A percentile compares a stretch with the other conserved stretches of the same genome.
Conservation (phyloP, 2,113 vertebrate species). For the Menura novaehollandiae region DNA sequence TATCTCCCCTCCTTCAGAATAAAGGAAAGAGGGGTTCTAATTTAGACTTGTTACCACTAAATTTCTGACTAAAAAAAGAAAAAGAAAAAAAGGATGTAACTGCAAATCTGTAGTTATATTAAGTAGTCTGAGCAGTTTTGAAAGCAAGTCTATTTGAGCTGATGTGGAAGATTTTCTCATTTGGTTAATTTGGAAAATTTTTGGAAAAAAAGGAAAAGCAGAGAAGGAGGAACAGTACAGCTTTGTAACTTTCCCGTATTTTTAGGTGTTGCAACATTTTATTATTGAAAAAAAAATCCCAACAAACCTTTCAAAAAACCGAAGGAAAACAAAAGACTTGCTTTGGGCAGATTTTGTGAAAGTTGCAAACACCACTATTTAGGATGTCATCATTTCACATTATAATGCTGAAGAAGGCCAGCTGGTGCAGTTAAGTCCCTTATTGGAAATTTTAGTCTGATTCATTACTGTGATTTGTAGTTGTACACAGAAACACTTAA, state of each 20-base stretch:
- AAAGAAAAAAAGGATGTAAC: not conserved
- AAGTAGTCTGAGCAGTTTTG: not conserved
- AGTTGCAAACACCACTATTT: constrained; percentile 41
- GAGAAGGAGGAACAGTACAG: not conserved
- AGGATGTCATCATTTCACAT: constrained; percentile 56
- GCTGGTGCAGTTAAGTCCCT: constrained; percentile 66
- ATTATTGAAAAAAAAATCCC: not conserved
- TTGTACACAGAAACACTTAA: constrained; percentile 70
- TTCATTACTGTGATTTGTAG: constrained; percentile 75
- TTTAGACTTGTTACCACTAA: not conserved
- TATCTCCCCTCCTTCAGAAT: not conserved
- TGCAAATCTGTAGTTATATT: not conserved
- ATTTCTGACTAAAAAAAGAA: not conserved
- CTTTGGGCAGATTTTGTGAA: not conserved
- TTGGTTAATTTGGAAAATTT: no score
- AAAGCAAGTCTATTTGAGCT: not conserved
- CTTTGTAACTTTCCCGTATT: not conserved
- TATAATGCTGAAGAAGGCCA: constrained; percentile 59
- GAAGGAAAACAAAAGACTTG: not conserved
- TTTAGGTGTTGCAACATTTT: not conserved
- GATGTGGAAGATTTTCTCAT: not conserved
- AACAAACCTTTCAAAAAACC: not conserved
- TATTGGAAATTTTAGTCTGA: constrained; percentile 70
- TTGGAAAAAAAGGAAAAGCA: not conserved
- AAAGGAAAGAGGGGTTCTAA: not conserved